Conservation (phyloP, 2,113 vertebrate genomes). For the Eubucco bourcierii region DNA sequence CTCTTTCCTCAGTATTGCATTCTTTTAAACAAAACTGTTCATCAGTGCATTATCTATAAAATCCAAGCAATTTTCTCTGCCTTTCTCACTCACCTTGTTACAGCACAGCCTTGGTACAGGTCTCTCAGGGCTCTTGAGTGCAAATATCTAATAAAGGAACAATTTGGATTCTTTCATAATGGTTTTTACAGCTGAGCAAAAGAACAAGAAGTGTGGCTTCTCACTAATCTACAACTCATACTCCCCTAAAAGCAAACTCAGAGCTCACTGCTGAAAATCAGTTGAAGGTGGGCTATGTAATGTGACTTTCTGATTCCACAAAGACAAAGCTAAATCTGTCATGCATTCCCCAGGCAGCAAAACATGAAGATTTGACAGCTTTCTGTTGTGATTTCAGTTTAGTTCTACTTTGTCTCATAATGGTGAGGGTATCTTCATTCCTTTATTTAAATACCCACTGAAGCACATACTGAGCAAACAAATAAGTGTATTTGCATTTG, state of each 20-base stretch:
- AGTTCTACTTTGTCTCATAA: background rate
- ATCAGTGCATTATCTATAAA: background rate
- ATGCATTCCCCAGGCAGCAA: background rate
- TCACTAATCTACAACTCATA: background rate
- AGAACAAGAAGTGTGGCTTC: background rate
- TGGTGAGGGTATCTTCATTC: background rate
- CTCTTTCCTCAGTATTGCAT: rapidly evolving
- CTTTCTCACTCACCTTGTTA: background rate
- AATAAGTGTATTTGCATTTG: background rate
- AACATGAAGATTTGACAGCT: background rate
- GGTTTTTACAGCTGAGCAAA: background rate
- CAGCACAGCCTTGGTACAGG: background rate
- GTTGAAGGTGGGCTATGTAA: background rate
- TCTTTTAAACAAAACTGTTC: background rate
- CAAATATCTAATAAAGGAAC: background rate
- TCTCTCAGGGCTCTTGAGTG: background rate
- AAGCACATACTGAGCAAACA: background rate
- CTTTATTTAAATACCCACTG: background rate
- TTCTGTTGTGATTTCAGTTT: background rate
- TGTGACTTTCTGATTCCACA: background rate
- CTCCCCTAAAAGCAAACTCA: background rate
- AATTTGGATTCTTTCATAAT: background rate
- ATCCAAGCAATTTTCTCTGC: background rate
- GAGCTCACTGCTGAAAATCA: background rate
- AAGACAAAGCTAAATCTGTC: background rate